Evolutionary conservation across 2,888 invertebrate species (phyloP).

Genomic region (Coleophora flavipennella): DNA sequence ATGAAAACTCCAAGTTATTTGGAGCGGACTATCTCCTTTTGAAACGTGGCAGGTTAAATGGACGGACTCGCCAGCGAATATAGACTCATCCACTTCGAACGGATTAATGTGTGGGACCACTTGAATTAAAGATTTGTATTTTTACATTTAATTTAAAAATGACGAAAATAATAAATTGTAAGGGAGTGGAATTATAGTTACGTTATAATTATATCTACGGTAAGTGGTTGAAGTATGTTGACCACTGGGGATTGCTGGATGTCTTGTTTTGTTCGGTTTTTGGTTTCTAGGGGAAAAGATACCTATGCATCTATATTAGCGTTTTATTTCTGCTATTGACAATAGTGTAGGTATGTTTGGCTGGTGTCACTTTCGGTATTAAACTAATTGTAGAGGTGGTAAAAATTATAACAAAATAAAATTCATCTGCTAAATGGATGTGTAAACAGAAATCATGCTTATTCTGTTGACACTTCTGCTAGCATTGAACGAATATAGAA

Average conservation of each 20-base stretch:
- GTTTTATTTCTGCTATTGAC: no score
- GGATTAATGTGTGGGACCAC: slow-evolving; percentile 77
- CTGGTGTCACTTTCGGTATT: slow-evolving; percentile 56
- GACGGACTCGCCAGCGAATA: slow-evolving; percentile 78
- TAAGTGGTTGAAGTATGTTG: slow-evolving; percentile 5
- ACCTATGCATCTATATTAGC: no score
- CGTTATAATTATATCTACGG: slow-evolving; percentile 7
- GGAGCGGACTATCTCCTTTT: slow-evolving; percentile 81
- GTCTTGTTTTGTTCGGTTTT: slow-evolving; percentile 25
- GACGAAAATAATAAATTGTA: no score
- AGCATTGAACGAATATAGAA: slow-evolving; percentile 33
- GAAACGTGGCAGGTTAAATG: slow-evolving; percentile 78
- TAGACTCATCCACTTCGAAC: slow-evolving; percentile 77
- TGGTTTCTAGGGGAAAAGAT: slow-evolving; percentile 56
- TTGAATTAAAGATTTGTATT: slow-evolving; percentile 34
- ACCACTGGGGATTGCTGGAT: no score
- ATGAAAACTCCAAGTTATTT: slow-evolving; percentile 80
- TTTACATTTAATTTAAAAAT: no score
- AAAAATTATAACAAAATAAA: slow-evolving; percentile 25
- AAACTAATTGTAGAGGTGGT: slow-evolving; percentile 25
- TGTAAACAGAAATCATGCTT: slow-evolving; percentile 52
- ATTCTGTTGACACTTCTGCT: slow-evolving; percentile 40
- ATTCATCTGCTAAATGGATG: slow-evolving; percentile 18
- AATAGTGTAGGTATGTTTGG: slow-evolving; percentile 30
- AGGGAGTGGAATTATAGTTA: neutral